These are phyloP conservation scores for Lamellibrachia luymesi DNA, from an alignment of 1,140 invertebrate genomes.

Conservation along the genomic window DNA sequence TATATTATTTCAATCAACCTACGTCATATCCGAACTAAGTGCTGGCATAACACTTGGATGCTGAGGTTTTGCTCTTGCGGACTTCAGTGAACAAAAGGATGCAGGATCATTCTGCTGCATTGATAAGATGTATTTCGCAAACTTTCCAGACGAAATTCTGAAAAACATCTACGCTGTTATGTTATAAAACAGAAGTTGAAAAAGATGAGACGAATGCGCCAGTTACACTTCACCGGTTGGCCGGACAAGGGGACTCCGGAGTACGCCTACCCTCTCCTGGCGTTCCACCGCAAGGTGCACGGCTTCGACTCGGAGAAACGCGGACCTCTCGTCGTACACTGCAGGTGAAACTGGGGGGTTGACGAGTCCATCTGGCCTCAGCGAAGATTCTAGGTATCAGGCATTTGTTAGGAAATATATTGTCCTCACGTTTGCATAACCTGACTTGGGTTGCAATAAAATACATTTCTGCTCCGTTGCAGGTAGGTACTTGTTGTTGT, in stretches of 20 bases:
- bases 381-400: not conserved
- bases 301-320: not conserved
- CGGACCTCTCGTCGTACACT: constrained; percentile 88
- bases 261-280: constrained; percentile 17
- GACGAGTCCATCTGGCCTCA: no score
- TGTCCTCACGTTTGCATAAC: no score
- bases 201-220: constrained; percentile 8
- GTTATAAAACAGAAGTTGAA: not conserved
- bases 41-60: not conserved
- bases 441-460: not conserved
- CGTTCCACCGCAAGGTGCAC: constrained; percentile 15
- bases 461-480: not conserved
- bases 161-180: not conserved
- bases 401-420: not conserved
- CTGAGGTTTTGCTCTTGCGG: not conserved
- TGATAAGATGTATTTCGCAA: not conserved
- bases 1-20: no score
- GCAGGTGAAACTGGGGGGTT: constrained; percentile 67
- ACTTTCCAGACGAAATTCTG: not conserved
- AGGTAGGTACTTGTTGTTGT: not conserved
- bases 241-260: constrained; percentile 25
- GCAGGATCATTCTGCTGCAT: not conserved
- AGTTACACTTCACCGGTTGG: constrained; percentile 25
- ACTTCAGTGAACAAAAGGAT: not conserved
- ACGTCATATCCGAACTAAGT: not conserved